phyloP scores from a whole-genome alignment of 1,140 invertebrate genomes.

The Halesus radiatus region DNA sequence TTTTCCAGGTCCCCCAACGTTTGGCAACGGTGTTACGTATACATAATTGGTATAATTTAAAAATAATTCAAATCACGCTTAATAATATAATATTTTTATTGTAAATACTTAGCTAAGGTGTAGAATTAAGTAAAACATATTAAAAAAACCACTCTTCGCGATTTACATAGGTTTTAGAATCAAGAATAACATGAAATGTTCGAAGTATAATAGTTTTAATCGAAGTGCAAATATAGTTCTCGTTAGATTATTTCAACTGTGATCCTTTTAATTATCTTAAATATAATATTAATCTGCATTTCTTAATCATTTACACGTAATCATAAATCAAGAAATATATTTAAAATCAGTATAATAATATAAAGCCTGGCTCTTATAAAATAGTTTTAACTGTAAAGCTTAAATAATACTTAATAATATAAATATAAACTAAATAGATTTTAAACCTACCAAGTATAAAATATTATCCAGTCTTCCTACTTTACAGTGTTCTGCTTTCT shows the following conservation, averaged over 20 bases:
- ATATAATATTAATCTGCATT: constrained; percentile 22
- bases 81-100: constrained; percentile 27
- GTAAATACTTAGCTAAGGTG: constrained; percentile 11
- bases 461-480: constrained; percentile 24
- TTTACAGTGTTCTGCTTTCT: constrained; percentile 26
- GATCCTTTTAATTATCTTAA: constrained; percentile 31
- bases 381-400: background rate
- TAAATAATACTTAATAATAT: background rate
- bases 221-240: constrained; percentile 11
- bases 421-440: no score
- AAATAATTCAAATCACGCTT: constrained; percentile 20
- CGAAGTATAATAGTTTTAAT: background rate
- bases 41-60: background rate
- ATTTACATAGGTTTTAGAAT: background rate
- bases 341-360: background rate
- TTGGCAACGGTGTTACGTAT: background rate
- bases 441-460: constrained; percentile 2
- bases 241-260: constrained; percentile 15
- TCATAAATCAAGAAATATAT: constrained; percentile 14
- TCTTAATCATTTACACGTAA: constrained; percentile 31
- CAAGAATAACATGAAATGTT: constrained; percentile 8
- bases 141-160: background rate
- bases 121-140: constrained; percentile 1
- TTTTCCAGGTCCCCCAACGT: constrained; percentile 27
- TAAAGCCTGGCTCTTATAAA: constrained; percentile 1